A percentile compares a stretch with the other conserved stretches of the same genome.
Conservation (phyloP, 2,113 vertebrate species). For the Scolopax mira region DNA sequence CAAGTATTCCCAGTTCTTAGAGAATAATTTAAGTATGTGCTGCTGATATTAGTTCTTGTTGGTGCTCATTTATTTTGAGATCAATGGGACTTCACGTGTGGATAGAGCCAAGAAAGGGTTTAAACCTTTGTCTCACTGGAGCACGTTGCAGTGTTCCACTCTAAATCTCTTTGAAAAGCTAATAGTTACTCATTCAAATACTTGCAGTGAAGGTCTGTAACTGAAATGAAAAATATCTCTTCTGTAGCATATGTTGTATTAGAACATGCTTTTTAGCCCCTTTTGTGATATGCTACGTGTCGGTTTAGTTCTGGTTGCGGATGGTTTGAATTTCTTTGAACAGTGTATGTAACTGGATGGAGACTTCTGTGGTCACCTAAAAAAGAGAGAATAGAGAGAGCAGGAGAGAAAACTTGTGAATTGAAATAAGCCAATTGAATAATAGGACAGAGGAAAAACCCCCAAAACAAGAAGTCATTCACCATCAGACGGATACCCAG, state of each 20-base stretch:
- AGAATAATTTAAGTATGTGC: neutral
- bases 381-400: neutral
- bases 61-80: neutral
- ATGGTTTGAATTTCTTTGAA: neutral
- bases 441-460: neutral
- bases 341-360: neutral
- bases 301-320: neutral
- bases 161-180: neutral
- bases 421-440: neutral
- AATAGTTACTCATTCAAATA: neutral
- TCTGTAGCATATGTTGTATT: neutral
- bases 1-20: neutral
- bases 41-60: neutral
- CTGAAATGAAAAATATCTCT: neutral
- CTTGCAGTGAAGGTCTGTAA: neutral
- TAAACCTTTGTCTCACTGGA: neutral
- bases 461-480: neutral
- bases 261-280: neutral
- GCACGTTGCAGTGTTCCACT: neutral
- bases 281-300: neutral
- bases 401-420: neutral
- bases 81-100: neutral
- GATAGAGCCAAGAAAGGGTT: neutral
- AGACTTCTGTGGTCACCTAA: neutral
- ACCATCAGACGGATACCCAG: neutral